These are phyloP conservation scores for Patella pellucida DNA, from an alignment of 2,888 invertebrate genomes.

Conservation along the genomic window DNA sequence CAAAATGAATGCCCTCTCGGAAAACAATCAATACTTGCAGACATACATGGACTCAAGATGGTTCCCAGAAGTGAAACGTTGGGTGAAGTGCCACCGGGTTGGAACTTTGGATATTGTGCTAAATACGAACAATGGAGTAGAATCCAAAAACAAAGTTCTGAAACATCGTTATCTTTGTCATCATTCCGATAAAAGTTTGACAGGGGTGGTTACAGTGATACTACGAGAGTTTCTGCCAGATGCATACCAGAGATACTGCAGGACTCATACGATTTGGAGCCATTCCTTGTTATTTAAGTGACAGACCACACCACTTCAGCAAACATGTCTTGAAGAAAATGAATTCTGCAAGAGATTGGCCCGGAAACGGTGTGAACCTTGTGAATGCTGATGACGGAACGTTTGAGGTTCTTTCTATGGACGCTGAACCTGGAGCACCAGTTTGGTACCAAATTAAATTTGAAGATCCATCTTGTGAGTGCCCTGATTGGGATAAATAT, in stretches of 20 bases:
- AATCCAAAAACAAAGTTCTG: not conserved
- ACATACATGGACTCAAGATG: no score
- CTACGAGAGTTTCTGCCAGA: not conserved
- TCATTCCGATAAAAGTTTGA: not conserved
- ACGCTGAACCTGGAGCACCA: not conserved
- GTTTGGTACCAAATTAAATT: not conserved
- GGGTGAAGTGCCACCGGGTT: not conserved
- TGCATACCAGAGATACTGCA: slow-evolving; percentile 1
- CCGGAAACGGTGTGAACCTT: not conserved
- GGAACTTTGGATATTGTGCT: not conserved
- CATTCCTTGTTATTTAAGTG: not conserved
- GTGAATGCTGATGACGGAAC: not conserved
- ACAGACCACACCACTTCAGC: not conserved
- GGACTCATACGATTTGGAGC: not conserved
- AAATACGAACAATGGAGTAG: not conserved
- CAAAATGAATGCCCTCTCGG: not conserved
- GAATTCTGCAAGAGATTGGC: not conserved
- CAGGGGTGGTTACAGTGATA: not conserved
- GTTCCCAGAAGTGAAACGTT: not conserved
- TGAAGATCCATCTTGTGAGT: not conserved
- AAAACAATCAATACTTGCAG: not conserved
- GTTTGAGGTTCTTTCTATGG: not conserved
- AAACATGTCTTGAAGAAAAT: slow-evolving; percentile 3
- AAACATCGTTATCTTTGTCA: not conserved
- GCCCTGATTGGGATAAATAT: not conserved